phyloP scores from a whole-genome alignment of 92 coral and sea anemone genomes.

The Palythoa grandiflora region DNA sequence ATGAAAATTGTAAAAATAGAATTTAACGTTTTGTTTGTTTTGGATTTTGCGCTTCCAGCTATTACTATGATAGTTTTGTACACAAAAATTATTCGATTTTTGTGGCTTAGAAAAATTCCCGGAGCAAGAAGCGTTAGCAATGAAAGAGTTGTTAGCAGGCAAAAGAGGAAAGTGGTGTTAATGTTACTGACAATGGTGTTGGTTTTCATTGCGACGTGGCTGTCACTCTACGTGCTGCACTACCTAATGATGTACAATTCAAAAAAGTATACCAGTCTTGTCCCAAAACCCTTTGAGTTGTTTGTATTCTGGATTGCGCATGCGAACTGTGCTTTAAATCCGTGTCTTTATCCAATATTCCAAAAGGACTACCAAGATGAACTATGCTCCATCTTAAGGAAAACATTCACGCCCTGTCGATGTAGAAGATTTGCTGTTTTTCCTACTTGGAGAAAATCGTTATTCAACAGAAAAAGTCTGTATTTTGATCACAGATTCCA shows the following conservation, averaged over 20 bases:
- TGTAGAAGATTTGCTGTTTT: neutral
- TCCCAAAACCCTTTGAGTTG: neutral
- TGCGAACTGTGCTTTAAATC: slow-evolving; percentile 31
- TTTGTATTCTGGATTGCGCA: slow-evolving; percentile 8
- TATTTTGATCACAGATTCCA: neutral
- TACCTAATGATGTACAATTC: neutral
- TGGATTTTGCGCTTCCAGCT: neutral
- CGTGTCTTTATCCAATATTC: slow-evolving; percentile 22
- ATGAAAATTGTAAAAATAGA: neutral
- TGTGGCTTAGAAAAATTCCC: slow-evolving; percentile 21
- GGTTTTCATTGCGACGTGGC: slow-evolving; percentile 6
- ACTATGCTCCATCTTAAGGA: neutral
- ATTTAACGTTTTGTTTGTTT: neutral
- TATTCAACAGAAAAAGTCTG: neutral
- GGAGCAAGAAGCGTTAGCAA: slow-evolving; percentile 15
- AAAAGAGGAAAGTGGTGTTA: neutral
- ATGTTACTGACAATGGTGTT: slow-evolving; percentile 21
- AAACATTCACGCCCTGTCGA: neutral
- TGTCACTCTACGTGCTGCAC: neutral
- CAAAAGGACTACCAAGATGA: slow-evolving; percentile 8
- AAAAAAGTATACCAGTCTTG: neutral
- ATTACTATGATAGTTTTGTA: neutral
- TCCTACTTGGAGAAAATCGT: neutral
- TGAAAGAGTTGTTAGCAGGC: neutral
- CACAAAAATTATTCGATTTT: slow-evolving; percentile 16